A percentile compares a stretch with the other conserved stretches of the same genome.
These are phyloP conservation scores for Drosophila tripunctata DNA, from an alignment of 2,888 invertebrate genomes.

Conservation along the genomic window DNA sequence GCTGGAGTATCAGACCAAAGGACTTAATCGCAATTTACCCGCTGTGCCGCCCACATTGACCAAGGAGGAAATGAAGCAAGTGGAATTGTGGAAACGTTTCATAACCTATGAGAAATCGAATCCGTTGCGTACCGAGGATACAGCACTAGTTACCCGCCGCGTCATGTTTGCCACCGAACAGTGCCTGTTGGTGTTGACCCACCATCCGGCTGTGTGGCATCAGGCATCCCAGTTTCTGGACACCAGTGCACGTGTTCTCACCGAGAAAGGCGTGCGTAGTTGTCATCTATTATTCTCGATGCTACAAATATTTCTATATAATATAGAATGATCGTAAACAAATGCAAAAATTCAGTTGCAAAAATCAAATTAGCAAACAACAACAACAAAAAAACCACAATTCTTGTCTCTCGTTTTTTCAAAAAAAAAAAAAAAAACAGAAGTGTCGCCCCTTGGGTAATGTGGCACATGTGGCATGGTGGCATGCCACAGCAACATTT, in stretches of 20 bases:
- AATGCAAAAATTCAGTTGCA: slow-evolving; percentile 14
- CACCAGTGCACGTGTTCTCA: slow-evolving; percentile 95
- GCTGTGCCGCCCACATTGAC: slow-evolving; percentile 97
- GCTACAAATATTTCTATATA: no score
- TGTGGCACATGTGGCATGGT: slow-evolving; percentile 47
- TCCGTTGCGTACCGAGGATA: slow-evolving; percentile 98
- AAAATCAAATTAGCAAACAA: slow-evolving; percentile 57
- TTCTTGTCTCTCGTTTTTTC: slow-evolving; percentile 57
- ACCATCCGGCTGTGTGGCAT: slow-evolving; percentile 99
- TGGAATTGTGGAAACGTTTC: slow-evolving; percentile 99
- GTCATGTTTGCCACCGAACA: slow-evolving; percentile 99
- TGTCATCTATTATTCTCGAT: no score
- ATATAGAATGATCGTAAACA: no score
- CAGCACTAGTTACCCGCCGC: slow-evolving; percentile 94
- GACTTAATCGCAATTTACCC: slow-evolving; percentile 97
- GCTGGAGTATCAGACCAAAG: slow-evolving; percentile 96
- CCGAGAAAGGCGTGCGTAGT: slow-evolving; percentile 94
- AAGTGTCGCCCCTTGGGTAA: slow-evolving; percentile 74
- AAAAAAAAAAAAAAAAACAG: no score
- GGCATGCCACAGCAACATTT: slow-evolving; percentile 49
- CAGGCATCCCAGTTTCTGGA: slow-evolving; percentile 99
- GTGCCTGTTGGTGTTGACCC: slow-evolving; percentile 96
- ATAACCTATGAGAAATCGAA: slow-evolving; percentile 99
- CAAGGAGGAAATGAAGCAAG: slow-evolving; percentile 96
- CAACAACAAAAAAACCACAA: slow-evolving; percentile 40